A percentile compares a stretch with the other conserved stretches of the same genome.
phyloP scores from a whole-genome alignment of 2,888 invertebrate genomes.

The Magallana nippona region DNA sequence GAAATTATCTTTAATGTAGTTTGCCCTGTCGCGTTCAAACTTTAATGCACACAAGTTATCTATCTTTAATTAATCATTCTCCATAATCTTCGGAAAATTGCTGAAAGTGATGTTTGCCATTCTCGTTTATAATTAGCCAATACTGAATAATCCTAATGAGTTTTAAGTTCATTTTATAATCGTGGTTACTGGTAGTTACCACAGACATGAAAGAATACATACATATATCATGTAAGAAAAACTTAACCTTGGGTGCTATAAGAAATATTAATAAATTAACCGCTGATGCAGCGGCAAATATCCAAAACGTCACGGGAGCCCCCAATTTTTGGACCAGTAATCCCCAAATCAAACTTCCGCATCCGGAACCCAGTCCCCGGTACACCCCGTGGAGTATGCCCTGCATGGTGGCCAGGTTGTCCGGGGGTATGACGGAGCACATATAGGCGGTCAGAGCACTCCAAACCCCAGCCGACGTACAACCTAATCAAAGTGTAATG shows the following conservation, averaged over 20 bases:
- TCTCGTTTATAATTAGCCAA: too few relatives aligned
- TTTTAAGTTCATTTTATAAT: too few relatives aligned
- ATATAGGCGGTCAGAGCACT: constrained; percentile 58
- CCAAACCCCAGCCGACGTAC: constrained; percentile 63
- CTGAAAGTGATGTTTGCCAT: too few relatives aligned
- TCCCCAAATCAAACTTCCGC: constrained; percentile 59
- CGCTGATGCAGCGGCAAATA: constrained; percentile 57
- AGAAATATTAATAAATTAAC: constrained; percentile 54
- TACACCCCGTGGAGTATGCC: constrained; percentile 63
- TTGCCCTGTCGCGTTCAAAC: too few relatives aligned
- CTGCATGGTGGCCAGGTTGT: constrained; percentile 61
- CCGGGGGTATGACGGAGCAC: constrained; percentile 55
- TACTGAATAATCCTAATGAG: too few relatives aligned
- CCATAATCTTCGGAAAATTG: too few relatives aligned
- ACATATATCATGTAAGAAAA: background rate
- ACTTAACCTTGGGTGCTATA: constrained; percentile 56
- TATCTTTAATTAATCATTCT: too few relatives aligned
- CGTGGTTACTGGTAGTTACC: too few relatives aligned
- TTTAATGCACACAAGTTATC: too few relatives aligned
- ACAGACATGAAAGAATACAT: too few relatives aligned
- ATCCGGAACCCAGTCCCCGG: constrained; percentile 62
- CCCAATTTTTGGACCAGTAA: constrained; percentile 56
- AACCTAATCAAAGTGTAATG: constrained; percentile 44
- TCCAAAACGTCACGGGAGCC: constrained; percentile 59
- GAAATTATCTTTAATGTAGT: too few relatives aligned